These are phyloP conservation scores for Cryptosula pallasiana DNA, from an alignment of 2,888 invertebrate genomes.

Conservation along the genomic window DNA sequence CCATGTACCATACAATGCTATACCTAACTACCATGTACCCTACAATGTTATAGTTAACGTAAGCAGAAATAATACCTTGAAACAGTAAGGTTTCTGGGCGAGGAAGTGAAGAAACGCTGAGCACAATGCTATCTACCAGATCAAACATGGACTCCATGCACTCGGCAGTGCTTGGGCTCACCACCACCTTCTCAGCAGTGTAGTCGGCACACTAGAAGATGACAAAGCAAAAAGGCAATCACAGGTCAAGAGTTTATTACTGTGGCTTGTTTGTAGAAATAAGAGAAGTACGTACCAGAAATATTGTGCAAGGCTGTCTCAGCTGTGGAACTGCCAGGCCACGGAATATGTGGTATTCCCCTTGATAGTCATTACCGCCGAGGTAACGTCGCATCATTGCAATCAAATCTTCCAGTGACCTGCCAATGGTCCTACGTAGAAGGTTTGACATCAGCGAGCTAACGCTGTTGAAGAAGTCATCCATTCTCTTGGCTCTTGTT, in stretches of 20 bases:
- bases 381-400: constrained; percentile 44
- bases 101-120: constrained; percentile 40
- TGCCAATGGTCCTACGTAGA: constrained; percentile 55
- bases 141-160: constrained; percentile 39
- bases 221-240: too few relatives aligned
- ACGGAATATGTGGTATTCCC: constrained; percentile 41
- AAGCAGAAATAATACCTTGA: background rate
- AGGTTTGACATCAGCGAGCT: constrained; percentile 75
- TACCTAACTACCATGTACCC: too few relatives aligned
- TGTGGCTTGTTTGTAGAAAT: too few relatives aligned
- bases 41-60: too few relatives aligned
- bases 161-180: constrained; percentile 39
- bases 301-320: constrained; percentile 41
- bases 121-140: constrained; percentile 45
- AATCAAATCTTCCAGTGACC: constrained; percentile 48
- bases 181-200: constrained; percentile 34
- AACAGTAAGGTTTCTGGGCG: constrained; percentile 36
- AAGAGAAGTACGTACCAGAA: constrained; percentile 36
- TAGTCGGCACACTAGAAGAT: constrained; percentile 38
- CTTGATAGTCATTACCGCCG: constrained; percentile 47
- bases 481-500: constrained; percentile 56
- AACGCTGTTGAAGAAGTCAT: constrained; percentile 65
- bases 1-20: too few relatives aligned
- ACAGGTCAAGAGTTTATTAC: too few relatives aligned
- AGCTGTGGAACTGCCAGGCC: constrained; percentile 42